A percentile compares a stretch with the other conserved stretches of the same genome.
Conservation (phyloP, 1,140 invertebrate genomes). For the Antheraea mylitta region DNA sequence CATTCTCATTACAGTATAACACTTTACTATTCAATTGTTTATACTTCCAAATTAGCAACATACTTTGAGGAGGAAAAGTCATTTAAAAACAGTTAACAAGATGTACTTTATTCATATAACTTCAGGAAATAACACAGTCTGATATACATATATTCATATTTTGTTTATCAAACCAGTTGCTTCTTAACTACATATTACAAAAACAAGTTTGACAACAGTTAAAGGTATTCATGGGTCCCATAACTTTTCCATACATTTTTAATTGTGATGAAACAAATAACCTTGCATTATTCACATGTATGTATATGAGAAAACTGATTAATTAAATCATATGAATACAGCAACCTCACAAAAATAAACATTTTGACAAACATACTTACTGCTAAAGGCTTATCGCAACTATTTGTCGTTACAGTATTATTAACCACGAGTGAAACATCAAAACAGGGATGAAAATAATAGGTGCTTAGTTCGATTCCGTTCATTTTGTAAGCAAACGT, state of each 20-base stretch:
- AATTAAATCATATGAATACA: too few relatives aligned
- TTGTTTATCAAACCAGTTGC: neutral
- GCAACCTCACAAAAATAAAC: too few relatives aligned
- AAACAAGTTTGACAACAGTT: slow-evolving; percentile 12
- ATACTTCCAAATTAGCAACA: too few relatives aligned
- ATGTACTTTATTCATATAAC: too few relatives aligned
- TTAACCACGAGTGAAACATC: slow-evolving; percentile 38
- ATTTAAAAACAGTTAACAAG: too few relatives aligned
- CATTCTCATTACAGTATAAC: too few relatives aligned
- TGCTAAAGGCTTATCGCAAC: slow-evolving; percentile 47
- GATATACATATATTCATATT: neutral
- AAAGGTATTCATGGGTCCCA: neutral
- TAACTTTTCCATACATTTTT: neutral
- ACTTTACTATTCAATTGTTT: too few relatives aligned
- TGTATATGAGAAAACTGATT: too few relatives aligned
- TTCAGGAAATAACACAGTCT: too few relatives aligned
- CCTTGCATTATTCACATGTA: too few relatives aligned
- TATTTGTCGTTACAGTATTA: slow-evolving; percentile 28
- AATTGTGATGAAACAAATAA: too few relatives aligned
- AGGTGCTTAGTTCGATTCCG: slow-evolving; percentile 48
- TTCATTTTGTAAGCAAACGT: slow-evolving; percentile 37
- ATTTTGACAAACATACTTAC: slow-evolving; percentile 32
- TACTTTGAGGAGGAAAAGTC: too few relatives aligned
- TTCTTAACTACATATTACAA: neutral
- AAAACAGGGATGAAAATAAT: slow-evolving; percentile 67